Evolutionary conservation across 2,797 vertebrate genomes (phyloP), one percentile per base, ranked within the genome.

Genomic region (Xyrichtys novacula): DNA sequence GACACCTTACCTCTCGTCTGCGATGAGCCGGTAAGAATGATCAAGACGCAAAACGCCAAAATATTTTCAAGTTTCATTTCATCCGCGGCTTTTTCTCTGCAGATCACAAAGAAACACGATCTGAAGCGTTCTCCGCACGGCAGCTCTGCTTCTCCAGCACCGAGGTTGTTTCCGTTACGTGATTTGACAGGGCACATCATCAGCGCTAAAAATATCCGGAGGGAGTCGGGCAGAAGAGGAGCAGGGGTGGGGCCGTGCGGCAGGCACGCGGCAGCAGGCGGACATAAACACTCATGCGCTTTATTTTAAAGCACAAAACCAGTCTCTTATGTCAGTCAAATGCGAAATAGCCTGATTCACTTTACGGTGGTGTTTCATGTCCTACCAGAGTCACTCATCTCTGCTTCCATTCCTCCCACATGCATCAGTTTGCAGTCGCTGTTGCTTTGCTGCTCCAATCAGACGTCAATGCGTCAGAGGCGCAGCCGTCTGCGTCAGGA

Each of bases 161-260:
- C 63, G 83, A 67, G 81, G 54, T 65, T 82, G 83, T 92, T 91
- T 93, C 91, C 90, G 91, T 90, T 93, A 91, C 88, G 88, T 88
- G 91, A 78, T 85, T 84, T 88, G 86, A 88, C 89, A 68, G 86
- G 62, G 76, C 67, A 61, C 90, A 90, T 89, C 91, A 91, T 87
- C 89, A 22, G 80, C 70, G 89, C 92, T 94, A 94, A 88, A 94
- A 93, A 94, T 94, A 94, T 83, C 90, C 89, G 10, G 85, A 83
- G 85, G 91, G 89, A 88, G 89, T 88, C 84, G 91, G 88, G 90
- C 88, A 89, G 87, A 86, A 89, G 83, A 81, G 78, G 22, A 68
- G 81, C 38, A 84, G 84, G 87, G 93, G 90, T 88, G 90, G 83
- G 88, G 88, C 81, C 26, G 84, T 78, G 7, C 25, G 75, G 70